phyloP scores from a whole-genome alignment of 2,113 vertebrate genomes.

The Crotalus helleri region DNA sequence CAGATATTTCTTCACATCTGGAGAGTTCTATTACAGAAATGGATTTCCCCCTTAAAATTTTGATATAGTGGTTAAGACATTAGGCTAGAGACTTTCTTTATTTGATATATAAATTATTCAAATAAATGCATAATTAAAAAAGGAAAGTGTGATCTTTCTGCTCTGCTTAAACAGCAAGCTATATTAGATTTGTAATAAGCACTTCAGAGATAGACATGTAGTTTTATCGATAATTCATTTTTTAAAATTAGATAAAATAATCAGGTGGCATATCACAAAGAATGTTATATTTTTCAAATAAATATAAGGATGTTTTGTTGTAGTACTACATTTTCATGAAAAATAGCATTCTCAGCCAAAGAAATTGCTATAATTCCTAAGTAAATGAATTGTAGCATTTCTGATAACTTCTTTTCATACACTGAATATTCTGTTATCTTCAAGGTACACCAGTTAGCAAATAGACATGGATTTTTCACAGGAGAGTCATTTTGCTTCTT shows the following conservation, averaged over 20 bases:
- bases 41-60: too few relatives aligned
- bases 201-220: neutral
- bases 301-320: neutral
- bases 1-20: too few relatives aligned
- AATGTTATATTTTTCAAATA: neutral
- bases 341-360: neutral
- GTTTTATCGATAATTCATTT: neutral
- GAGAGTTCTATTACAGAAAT: too few relatives aligned
- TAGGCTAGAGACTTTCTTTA: too few relatives aligned
- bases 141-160: neutral
- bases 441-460: neutral
- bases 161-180: neutral
- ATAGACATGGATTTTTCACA: conserved; percentile 5
- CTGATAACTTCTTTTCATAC: neutral
- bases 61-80: too few relatives aligned
- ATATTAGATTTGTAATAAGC: neutral
- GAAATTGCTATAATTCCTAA: neutral
- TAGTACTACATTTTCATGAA: neutral
- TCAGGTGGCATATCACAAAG: neutral
- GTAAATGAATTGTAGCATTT: neutral
- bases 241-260: neutral
- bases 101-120: too few relatives aligned
- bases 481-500: neutral
- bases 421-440: neutral
- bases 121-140: neutral